Percentiles rank a stretch among this genome's conserved stretches.
Conservation (phyloP, 2,888 invertebrate genomes). For the Trichogramma evanescens region DNA sequence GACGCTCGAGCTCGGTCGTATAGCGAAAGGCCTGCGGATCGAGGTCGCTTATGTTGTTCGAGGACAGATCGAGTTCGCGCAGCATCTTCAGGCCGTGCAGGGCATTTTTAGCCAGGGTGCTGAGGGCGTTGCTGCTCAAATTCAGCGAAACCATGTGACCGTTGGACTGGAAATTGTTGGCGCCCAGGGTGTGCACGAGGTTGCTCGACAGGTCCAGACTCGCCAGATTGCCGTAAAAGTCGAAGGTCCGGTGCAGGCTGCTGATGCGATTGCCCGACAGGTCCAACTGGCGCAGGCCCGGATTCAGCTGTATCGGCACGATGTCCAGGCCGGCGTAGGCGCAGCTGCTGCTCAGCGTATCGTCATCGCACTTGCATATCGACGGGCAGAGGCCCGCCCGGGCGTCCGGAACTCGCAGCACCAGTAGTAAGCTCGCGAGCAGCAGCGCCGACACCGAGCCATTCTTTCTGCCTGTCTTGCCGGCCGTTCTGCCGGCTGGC, state of each 20-base stretch:
- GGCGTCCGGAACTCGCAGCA: slow-evolving; percentile 33
- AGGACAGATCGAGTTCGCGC: slow-evolving; percentile 64
- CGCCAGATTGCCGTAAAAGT: slow-evolving; percentile 72
- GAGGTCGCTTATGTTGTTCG: slow-evolving; percentile 69
- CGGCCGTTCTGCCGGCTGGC: background rate
- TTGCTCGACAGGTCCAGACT: slow-evolving; percentile 78
- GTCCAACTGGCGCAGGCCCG: slow-evolving; percentile 75
- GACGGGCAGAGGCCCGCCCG: slow-evolving; percentile 64
- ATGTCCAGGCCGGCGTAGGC: slow-evolving; percentile 73
- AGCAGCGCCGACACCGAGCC: slow-evolving; percentile 46
- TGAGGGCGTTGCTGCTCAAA: slow-evolving; percentile 69
- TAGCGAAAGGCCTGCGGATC: slow-evolving; percentile 72
- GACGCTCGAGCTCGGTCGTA: slow-evolving; percentile 63
- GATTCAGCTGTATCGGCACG: slow-evolving; percentile 83
- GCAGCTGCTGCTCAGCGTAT: slow-evolving; percentile 67
- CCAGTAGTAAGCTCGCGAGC: slow-evolving; percentile 35
- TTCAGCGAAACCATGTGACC: slow-evolving; percentile 67
- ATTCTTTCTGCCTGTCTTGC: background rate
- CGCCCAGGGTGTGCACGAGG: slow-evolving; percentile 71
- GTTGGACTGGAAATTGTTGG: slow-evolving; percentile 74
- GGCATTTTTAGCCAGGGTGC: slow-evolving; percentile 65
- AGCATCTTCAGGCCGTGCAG: slow-evolving; percentile 67
- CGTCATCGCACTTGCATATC: slow-evolving; percentile 76
- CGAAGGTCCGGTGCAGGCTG: slow-evolving; percentile 69
- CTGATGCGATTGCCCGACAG: slow-evolving; percentile 78